Base-by-base conservation (phyloP, 1,140 invertebrate genomes). In the Aethina tumida region DNA sequence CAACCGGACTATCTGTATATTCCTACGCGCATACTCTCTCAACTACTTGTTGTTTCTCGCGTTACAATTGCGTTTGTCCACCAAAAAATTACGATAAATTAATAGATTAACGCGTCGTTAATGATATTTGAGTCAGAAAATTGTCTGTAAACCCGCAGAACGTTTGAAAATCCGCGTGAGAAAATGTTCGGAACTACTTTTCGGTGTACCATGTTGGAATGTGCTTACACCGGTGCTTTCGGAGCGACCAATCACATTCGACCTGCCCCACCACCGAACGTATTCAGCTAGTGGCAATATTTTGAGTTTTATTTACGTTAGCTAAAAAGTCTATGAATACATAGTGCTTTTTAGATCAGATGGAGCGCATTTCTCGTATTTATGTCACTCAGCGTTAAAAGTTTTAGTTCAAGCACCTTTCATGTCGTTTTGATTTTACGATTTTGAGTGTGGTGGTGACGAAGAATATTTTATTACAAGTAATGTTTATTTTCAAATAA, bases 131-230 rank as follows among this genome's bases (percentile, higher is more conserved):
- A 6, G 13, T 7, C 17, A 18, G 21, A 17, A 10, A 10, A 17
- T n/a, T 28, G n/a, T 7, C 13, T 25, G 19, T 8, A 18, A 12
- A 17, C 3, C 7, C 4, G 22, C 10, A 12, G 13, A 38, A 2
- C 8, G 5, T 9, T 12, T 25, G 24, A 25, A 34, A 37, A 39
- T 19, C 15, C 17, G 24, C 46, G 42, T 49, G 46, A 51, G 45
- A 43, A 40, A 43, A 43, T 46, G 9, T 16, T 29, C 7, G 49
- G 51, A 31, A 43, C 53, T 56, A 50, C 49, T 56, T 56, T 56
- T 56, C 41, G 29, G 26, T 39, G 29, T 45, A 40, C 41, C 49
- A 44, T 46, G 40, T 49, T 21, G 49, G 51, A 45, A 50, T 46
- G 42, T 30, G 38, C 29, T 39, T 39, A 24, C 21, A 43, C 21